phyloP scores from a whole-genome alignment of 2,888 invertebrate genomes.

The Actias luna region DNA sequence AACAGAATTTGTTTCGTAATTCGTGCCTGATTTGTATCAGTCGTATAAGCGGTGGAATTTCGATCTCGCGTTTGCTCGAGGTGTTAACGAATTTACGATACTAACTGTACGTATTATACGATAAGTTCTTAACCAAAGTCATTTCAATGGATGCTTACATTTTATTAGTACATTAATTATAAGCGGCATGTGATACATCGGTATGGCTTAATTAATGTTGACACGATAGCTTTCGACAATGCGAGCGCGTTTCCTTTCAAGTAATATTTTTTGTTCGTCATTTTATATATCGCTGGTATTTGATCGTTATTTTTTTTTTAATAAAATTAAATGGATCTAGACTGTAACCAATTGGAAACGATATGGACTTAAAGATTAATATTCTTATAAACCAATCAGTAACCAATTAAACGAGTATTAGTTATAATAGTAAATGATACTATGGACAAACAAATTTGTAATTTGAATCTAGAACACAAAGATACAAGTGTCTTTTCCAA shows the following conservation, averaged over 20 bases:
- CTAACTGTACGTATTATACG: conserved; percentile 1
- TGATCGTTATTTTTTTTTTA: no score
- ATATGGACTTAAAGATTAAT: no score
- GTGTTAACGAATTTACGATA: conserved; percentile 8
- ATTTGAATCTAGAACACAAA: no score
- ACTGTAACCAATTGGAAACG: no score
- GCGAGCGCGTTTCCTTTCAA: neutral
- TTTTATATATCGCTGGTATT: neutral
- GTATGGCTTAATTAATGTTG: conserved; percentile 9
- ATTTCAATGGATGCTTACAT: conserved; percentile 14
- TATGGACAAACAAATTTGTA: no score
- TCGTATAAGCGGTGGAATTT: neutral
- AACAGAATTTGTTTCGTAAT: neutral
- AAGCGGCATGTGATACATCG: conserved; percentile 12
- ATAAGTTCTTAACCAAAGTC: conserved; percentile 1
- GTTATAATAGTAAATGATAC: no score
- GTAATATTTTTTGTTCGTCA: neutral
- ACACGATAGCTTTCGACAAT: conserved; percentile 9
- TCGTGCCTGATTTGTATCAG: neutral
- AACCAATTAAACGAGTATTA: no score
- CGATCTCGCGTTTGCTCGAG: conserved; percentile 1
- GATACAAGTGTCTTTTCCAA: no score
- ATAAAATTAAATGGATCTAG: no score
- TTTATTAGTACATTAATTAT: conserved; percentile 18
- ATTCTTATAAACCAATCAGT: no score